Evolutionary conservation across 1,140 invertebrate genomes (phyloP), one percentile per base, ranked within the genome.

Genomic region (Elymnias hypermnestra): DNA sequence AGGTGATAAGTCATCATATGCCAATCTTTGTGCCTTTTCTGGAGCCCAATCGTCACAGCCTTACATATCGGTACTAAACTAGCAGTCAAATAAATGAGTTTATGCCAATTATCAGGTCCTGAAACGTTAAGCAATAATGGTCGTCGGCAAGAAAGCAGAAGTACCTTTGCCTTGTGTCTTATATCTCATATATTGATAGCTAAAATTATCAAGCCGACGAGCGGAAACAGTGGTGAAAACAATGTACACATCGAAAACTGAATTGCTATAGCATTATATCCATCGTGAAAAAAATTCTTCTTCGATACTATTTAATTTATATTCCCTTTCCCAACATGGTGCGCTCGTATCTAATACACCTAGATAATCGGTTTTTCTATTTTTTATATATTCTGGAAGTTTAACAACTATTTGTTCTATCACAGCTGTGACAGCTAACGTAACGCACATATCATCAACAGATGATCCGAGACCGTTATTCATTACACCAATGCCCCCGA

Each of bases 291-390:
- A 13, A 13, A 40, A 5, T 5, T n/a, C 2, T 22, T 40, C 38
- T 7, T 13, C 15, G 10, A 40, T 6, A 10, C 14, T 28, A 15
- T 22, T 5, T 2, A 40, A 17, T 28, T 18, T 40, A 15, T 40
- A 40, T 28, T 40, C 38, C 17, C 38, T 15, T 10, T 40, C 23
- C 38, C 38, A 40, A 15, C 38, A 26, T 1, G 38, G 38, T 17
- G 15, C 15, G 25, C 17, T 25, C 6, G 1, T 9, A 9, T 40
- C 19, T 5, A 26, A 15, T 3, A 40, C 9, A 7, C 23, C 3
- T 9, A 13, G 1, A 26, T 40, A 23, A 26, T 40, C 38, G 14
- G 22, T 26, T 12, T 4, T 40, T 12, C 28, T 26, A 8, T 23
- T 40, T 8, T 22, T 4, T 26, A 40, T 5, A 25, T 5, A 28